Conservation (phyloP, 2,797 vertebrate species). For the Chelon labrosus region DNA sequence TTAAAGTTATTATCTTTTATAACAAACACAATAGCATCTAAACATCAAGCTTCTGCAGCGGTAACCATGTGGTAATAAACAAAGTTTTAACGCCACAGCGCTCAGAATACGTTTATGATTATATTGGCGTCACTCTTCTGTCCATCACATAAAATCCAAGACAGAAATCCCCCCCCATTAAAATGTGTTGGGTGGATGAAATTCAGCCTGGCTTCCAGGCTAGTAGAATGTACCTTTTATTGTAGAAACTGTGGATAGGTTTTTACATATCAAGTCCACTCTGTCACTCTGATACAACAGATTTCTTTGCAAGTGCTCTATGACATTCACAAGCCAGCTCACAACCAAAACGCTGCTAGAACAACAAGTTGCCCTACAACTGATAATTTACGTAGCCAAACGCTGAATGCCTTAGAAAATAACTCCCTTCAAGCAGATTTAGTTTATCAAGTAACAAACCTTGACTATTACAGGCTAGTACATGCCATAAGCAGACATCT, state of each 20-base stretch:
- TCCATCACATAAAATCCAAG: too few species aligned
- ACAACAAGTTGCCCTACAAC: conserved; percentile 12
- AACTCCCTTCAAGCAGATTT: conserved; percentile 10
- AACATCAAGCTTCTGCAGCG: too few species aligned
- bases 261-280: neutral
- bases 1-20: too few species aligned
- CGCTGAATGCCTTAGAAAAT: conserved; percentile 43
- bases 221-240: neutral
- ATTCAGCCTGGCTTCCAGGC: too few species aligned
- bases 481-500: too few species aligned
- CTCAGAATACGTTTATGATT: too few species aligned
- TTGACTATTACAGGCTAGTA: neutral
- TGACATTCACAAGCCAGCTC: conserved; percentile 40
- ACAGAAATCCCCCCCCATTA: too few species aligned
- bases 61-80: too few species aligned
- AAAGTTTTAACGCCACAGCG: too few species aligned
- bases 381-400: conserved; percentile 9
- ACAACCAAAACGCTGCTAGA: conserved; percentile 54
- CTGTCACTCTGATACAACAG: conserved; percentile 5
- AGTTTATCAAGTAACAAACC: neutral
- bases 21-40: too few species aligned
- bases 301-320: conserved; percentile 53
- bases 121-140: too few species aligned
- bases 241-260: neutral
- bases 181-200: too few species aligned